These are phyloP conservation scores for Ophiothrix spiculata DNA, from an alignment of 35 echinoderm and acorn worm genomes.

Conservation along the genomic window DNA sequence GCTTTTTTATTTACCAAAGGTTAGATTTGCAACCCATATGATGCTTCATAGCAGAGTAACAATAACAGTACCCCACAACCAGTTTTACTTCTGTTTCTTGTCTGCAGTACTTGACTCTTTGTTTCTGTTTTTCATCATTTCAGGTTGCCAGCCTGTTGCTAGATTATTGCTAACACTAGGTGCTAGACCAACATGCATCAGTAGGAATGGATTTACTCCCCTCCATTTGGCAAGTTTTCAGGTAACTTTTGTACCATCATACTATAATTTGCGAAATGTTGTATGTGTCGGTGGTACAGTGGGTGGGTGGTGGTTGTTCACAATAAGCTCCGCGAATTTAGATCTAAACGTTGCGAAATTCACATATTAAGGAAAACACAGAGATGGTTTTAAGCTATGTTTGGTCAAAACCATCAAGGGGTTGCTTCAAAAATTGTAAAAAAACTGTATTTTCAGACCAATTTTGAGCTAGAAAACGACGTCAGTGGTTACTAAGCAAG, in stretches of 20 bases:
- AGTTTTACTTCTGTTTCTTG: no score
- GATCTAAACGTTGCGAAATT: background rate
- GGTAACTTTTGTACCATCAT: background rate
- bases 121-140: no score
- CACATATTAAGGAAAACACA: background rate
- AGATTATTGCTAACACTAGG: slow-evolving; percentile 33
- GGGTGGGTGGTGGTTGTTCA: background rate
- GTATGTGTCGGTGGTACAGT: no score
- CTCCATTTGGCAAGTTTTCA: slow-evolving; percentile 44
- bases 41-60: no score
- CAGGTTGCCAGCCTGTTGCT: slow-evolving; percentile 34
- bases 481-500: background rate
- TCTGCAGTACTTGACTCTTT: no score
- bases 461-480: no score
- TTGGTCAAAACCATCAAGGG: background rate
- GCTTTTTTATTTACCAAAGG: no score
- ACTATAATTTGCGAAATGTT: no score
- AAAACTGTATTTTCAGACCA: no score
- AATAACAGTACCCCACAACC: no score
- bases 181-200: slow-evolving; percentile 23
- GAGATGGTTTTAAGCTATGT: background rate
- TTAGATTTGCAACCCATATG: no score
- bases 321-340: background rate
- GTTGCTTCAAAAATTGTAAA: no score
- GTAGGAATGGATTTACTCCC: slow-evolving; percentile 40